Base-by-base conservation (phyloP, 1,140 invertebrate genomes). In the Euwallacea similis region DNA sequence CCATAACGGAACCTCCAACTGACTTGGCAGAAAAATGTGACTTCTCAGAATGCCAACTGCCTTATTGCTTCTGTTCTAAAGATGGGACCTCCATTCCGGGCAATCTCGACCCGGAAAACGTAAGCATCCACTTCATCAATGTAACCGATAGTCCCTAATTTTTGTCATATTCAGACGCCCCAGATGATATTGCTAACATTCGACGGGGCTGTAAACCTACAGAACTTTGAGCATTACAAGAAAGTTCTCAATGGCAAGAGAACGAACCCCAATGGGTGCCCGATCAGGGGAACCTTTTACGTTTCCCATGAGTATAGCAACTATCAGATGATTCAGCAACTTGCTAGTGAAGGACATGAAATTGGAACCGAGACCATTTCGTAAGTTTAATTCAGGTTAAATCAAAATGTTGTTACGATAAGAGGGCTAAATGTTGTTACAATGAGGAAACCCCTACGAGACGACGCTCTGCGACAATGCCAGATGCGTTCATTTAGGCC, bases 131-230 rank as follows among this genome's bases (percentile, higher is more conserved):
- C 0, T 50, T 6, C 46, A 43, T 11, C 43, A 13, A 8, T 21
- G n/a, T 50, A 50, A 50, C 46, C 46, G 13, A 6, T 50, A 50
- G 46, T 62, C 47, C 41, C 6, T 13, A 54, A 46, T 15, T 50
- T n/a, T 42, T 21, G 0, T 13, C 47, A 10, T 69, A 86, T 86
- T 0, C 82, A 97, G 91, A 92, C 91, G 4, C 95, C 96, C 2
- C 95, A 97, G 88, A 95, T 98, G 86, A 93, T 98, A 69, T 83
- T 97, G 73, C 81, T 97, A 68, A 97, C 95, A 33, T 96, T 98
- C 80, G 95, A 97, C 80, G 95, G 95, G 44, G 94, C 94, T 7
- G 87, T 98, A 60, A 98, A 97, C 82, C 87, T 93, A 77, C 94
- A 96, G 78, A 97, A 97, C 80, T 94, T 89, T 81, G 91, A 95